Percentiles rank a stretch among this genome's conserved stretches.
phyloP scores from a whole-genome alignment of 2,888 invertebrate species.

The Eurytoma adleriae region DNA sequence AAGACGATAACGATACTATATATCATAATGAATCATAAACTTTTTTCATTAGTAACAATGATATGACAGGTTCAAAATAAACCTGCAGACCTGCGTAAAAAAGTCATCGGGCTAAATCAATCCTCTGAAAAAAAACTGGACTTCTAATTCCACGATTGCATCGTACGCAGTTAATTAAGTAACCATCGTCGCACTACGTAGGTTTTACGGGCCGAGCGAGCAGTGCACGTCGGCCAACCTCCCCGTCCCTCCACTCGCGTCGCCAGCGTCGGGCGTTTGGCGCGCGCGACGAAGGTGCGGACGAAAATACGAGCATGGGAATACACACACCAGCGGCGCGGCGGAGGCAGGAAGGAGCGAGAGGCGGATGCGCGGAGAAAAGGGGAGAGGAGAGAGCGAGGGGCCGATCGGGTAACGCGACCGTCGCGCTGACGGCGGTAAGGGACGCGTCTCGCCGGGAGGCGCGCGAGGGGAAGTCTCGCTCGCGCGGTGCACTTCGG shows the following conservation, averaged over 20 bases:
- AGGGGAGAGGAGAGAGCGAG: not conserved
- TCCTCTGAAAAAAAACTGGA: too few relatives aligned
- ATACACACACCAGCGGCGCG: conserved; percentile 28
- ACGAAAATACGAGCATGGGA: conserved; percentile 57
- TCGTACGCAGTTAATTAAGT: too few relatives aligned
- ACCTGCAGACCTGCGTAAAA: too few relatives aligned
- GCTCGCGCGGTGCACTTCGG: not conserved
- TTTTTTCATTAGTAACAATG: too few relatives aligned
- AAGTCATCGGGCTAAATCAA: too few relatives aligned
- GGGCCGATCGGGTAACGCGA: not conserved
- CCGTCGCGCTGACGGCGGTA: conserved; percentile 5
- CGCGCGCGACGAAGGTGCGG: conserved; percentile 31
- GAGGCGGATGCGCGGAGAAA: not conserved
- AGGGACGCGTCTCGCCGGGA: not conserved
- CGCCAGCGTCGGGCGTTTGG: conserved; percentile 34
- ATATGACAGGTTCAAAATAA: too few relatives aligned
- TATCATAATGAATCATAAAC: too few relatives aligned
- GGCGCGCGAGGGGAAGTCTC: conserved; percentile 9
- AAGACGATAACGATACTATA: too few relatives aligned
- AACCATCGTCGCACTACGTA: too few relatives aligned
- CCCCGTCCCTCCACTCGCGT: conserved; percentile 5
- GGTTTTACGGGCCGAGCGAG: too few relatives aligned
- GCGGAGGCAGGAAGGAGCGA: conserved; percentile 51
- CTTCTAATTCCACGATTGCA: too few relatives aligned
- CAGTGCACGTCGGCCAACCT: too few relatives aligned